Percentiles rank a stretch among this genome's conserved stretches.
Conservation (phyloP, 2,888 invertebrate species). For the Tromatobia lineatoria region DNA sequence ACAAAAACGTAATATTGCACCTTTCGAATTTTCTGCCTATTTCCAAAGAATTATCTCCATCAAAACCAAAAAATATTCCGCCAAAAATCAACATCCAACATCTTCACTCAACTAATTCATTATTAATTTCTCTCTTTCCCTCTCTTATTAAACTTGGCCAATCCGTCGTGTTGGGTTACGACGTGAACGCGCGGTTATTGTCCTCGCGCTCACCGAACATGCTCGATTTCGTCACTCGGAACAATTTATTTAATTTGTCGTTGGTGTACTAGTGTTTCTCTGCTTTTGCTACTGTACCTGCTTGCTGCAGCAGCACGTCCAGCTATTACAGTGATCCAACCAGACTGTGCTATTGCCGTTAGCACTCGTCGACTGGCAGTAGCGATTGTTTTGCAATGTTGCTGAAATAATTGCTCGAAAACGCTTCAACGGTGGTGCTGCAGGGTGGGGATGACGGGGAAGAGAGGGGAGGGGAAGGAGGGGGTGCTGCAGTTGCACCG, state of each 20-base stretch:
- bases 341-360: slow-evolving; percentile 59
- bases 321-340: slow-evolving; percentile 69
- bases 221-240: slow-evolving; percentile 74
- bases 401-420: slow-evolving; percentile 84
- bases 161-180: slow-evolving; percentile 31
- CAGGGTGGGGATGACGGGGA: background rate
- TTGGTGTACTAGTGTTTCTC: slow-evolving; percentile 56
- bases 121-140: slow-evolving; percentile 1
- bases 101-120: slow-evolving; percentile 11
- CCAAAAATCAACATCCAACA: slow-evolving; percentile 17
- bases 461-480: slow-evolving; percentile 27
- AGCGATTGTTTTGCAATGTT: slow-evolving; percentile 84
- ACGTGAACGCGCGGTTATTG: slow-evolving; percentile 49
- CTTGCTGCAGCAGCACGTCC: slow-evolving; percentile 61
- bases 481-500: slow-evolving; percentile 58
- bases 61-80: background rate
- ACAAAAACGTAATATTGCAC: too few species aligned
- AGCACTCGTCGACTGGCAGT: slow-evolving; percentile 59
- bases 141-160: slow-evolving; percentile 50
- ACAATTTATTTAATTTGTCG: slow-evolving; percentile 77
- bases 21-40: too few species aligned
- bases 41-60: too few species aligned
- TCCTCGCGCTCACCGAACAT: slow-evolving; percentile 34
- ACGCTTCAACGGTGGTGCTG: slow-evolving; percentile 73
- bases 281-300: slow-evolving; percentile 12